These are phyloP conservation scores for Echeneis naucrates DNA, from an alignment of 2,797 vertebrate species.

Conservation along the genomic window DNA sequence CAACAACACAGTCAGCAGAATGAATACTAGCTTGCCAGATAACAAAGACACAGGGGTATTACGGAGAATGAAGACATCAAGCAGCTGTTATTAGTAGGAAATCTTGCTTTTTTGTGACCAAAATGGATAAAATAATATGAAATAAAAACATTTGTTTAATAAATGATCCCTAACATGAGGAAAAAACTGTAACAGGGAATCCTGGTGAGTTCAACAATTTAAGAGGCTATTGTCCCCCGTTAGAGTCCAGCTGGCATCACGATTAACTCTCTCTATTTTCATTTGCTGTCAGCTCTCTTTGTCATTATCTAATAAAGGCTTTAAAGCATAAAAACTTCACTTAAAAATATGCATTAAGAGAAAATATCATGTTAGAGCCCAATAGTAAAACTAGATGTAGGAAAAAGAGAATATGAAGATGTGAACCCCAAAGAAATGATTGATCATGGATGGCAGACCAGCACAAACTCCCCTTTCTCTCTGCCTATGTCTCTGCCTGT, in stretches of 20 bases:
- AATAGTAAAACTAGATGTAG: not conserved
- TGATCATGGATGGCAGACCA: not conserved
- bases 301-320: not conserved
- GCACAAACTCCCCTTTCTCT: not conserved
- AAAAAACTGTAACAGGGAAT: not conserved
- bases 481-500: not conserved
- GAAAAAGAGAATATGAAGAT: no score
- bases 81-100: not conserved
- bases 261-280: not conserved
- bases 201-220: not conserved
- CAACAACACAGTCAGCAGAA: conserved; percentile 35
- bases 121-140: not conserved
- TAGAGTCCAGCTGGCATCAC: not conserved
- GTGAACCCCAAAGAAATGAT: not conserved
- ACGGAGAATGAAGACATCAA: conserved; percentile 7
- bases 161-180: not conserved
- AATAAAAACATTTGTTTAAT: not conserved
- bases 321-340: no score
- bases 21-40: not conserved
- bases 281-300: not conserved
- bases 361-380: not conserved
- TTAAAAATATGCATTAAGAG: no score
- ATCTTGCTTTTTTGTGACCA: not conserved
- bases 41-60: not conserved
- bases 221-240: not conserved